Conservation (phyloP, 2,113 vertebrate species). For the Dinomys branickii region DNA sequence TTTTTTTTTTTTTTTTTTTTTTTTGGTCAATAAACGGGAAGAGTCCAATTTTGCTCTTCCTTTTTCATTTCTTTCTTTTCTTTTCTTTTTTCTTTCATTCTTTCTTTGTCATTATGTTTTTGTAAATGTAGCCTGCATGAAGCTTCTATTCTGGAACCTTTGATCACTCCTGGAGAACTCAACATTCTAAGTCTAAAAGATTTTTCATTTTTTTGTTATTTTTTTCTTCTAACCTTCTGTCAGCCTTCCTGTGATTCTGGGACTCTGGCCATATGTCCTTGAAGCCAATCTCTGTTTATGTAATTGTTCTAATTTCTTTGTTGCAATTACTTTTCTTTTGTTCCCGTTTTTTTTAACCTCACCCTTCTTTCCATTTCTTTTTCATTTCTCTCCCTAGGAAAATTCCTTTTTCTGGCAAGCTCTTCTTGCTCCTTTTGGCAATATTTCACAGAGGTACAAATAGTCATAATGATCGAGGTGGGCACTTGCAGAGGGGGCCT, state of each 20-base stretch:
- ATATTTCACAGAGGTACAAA: slow-evolving; percentile 69
- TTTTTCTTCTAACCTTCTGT: slow-evolving; percentile 10
- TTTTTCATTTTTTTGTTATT: slow-evolving; percentile 65
- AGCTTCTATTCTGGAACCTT: slow-evolving; percentile 55
- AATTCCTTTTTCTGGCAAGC: slow-evolving; percentile 79
- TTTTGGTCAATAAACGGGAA: not conserved
- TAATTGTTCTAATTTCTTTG: slow-evolving; percentile 83
- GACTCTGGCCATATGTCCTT: slow-evolving; percentile 79
- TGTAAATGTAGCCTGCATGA: slow-evolving; percentile 15
- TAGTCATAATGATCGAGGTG: slow-evolving; percentile 61
- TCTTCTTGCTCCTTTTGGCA: slow-evolving; percentile 75
- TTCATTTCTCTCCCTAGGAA: slow-evolving; percentile 77
- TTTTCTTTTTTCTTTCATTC: not conserved
- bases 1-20: not conserved
- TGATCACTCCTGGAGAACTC: slow-evolving; percentile 61
- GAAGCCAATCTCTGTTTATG: slow-evolving; percentile 74
- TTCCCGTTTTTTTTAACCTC: not conserved
- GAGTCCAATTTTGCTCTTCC: not conserved
- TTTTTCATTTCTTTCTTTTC: slow-evolving; percentile 65
- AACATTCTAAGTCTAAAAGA: slow-evolving; percentile 58
- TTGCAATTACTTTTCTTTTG: slow-evolving; percentile 58
- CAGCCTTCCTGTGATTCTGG: slow-evolving; percentile 54
- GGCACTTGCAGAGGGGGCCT: slow-evolving; percentile 14
- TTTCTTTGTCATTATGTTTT: not conserved
- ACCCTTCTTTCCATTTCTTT: slow-evolving; percentile 79